Evolutionary conservation across 2,888 invertebrate genomes (phyloP), one percentile per base, ranked within the genome.

Genomic region (Caenorhabditis sp.): DNA sequence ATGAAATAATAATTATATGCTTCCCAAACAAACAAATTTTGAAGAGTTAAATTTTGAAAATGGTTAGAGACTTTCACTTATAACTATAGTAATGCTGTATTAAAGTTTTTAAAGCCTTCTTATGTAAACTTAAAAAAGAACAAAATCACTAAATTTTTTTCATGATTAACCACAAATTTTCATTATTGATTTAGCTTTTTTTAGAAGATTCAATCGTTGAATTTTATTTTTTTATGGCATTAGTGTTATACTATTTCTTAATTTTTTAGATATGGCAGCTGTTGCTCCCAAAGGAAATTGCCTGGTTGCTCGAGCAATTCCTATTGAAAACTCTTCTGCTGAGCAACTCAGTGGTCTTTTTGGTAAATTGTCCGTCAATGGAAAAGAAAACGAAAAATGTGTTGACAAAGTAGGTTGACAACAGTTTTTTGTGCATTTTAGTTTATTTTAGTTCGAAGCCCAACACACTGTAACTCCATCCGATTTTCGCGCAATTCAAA

Each of bases 401-500:
- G 67, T 65, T 24, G 64, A 77, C 22, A 83, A 83, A 26, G 84
- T 77, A 1, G 68, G 13, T 11, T 11, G 40, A 40, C n/a, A n/a
- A n/a, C n/a, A n/a, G n/a, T n/a, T n/a, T n/a, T n/a, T n/a, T n/a
- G n/a, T n/a, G n/a, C n/a, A n/a, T n/a, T n/a, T n/a, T n/a, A n/a
- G n/a, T n/a, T n/a, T n/a, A n/a, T 62, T 74, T n/a, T 53, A 74
- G 64, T 82, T 82, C 37, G 79, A 85, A 68, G 77, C 77, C 13
- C 69, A 71, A 15, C 78, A 83, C 47, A 56, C 51, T 26, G 77
- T 83, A 1, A 72, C 72, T 15, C 86, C 91, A 37, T 85, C 89
- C 2, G 91, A 91, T 65, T 91, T 86, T 74, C 85, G 91, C 58
- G 86, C 86, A 2, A 86, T 91, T 35, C 90, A 91, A 65, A 88